These are phyloP conservation scores for Kryptolebias marmoratus DNA, from an alignment of 2,113 vertebrate species.

Conservation along the genomic window DNA sequence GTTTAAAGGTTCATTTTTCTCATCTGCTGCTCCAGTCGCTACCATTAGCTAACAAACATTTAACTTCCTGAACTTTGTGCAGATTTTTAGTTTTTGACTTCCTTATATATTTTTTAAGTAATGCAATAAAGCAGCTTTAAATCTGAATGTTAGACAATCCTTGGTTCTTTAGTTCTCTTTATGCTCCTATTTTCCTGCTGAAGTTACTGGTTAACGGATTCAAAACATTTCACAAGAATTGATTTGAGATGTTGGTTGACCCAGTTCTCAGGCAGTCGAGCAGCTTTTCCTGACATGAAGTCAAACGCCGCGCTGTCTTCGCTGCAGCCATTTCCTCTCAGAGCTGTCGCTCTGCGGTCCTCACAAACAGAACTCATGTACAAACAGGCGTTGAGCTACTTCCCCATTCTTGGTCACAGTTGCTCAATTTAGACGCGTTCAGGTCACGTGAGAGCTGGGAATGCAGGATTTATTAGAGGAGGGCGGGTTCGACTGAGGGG, in stretches of 20 bases:
- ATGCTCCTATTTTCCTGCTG: slow-evolving; percentile 1
- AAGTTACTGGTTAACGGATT: slow-evolving; percentile 27
- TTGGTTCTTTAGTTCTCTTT: too few species aligned
- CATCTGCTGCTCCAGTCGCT: not conserved
- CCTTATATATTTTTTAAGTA: not conserved
- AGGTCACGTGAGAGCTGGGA: slow-evolving; percentile 75
- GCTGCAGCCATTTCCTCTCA: slow-evolving; percentile 46
- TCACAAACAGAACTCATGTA: slow-evolving; percentile 53
- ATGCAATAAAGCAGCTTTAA: not conserved
- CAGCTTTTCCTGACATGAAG: slow-evolving; percentile 43
- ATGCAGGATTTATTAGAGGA: slow-evolving; percentile 66
- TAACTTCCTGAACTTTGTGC: too few species aligned
- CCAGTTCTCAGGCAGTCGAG: slow-evolving; percentile 42
- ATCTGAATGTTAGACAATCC: not conserved
- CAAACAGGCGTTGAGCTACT: slow-evolving; percentile 73
- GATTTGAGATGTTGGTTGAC: slow-evolving; percentile 32
- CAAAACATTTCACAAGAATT: slow-evolving; percentile 50
- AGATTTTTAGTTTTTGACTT: not conserved
- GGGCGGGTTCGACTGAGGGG: slow-evolving; percentile 36
- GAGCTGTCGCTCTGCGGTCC: slow-evolving; percentile 37
- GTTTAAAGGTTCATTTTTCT: not conserved
- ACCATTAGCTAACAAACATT: not conserved
- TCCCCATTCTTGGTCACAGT: slow-evolving; percentile 77
- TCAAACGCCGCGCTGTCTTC: slow-evolving; percentile 12
- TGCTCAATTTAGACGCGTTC: slow-evolving; percentile 70